Evolutionary conservation across 2,888 invertebrate genomes (phyloP).

Genomic region (Xestia ashworthii): DNA sequence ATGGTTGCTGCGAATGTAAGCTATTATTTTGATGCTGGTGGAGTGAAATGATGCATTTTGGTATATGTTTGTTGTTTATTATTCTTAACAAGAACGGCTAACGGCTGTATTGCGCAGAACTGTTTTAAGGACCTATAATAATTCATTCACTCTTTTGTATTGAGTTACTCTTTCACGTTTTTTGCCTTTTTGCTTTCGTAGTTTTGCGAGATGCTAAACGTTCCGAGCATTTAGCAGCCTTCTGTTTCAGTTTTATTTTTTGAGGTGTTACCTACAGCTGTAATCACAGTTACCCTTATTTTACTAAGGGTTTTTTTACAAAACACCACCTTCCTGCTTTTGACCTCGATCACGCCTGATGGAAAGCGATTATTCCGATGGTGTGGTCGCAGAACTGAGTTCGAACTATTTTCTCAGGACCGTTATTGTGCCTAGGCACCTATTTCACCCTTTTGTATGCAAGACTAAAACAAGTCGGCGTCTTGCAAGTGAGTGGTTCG

Average conservation of each 20-base stretch:
- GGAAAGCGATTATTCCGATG: neutral
- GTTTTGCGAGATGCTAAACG: neutral
- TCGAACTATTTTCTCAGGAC: neutral
- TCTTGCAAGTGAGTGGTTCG: neutral
- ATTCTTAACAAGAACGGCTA: slow-evolving; percentile 4
- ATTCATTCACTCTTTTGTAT: slow-evolving; percentile 1
- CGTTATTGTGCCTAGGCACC: too few species aligned
- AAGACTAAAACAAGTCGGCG: neutral
- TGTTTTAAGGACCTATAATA: slow-evolving; percentile 20
- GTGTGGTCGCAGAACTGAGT: neutral
- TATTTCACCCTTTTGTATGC: neutral
- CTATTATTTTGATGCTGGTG: slow-evolving; percentile 46
- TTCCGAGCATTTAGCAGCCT: neutral
- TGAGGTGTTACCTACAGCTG: slow-evolving; percentile 1
- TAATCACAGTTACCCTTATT: slow-evolving; percentile 7
- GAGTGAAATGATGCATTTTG: slow-evolving; percentile 49
- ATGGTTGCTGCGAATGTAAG: slow-evolving; percentile 58
- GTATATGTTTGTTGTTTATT: slow-evolving; percentile 33
- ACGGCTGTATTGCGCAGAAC: slow-evolving; percentile 1
- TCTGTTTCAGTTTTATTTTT: slow-evolving; percentile 12
- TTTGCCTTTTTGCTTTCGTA: neutral
- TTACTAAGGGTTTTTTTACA: slow-evolving; percentile 7
- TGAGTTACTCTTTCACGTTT: neutral
- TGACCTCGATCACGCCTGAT: too few species aligned
- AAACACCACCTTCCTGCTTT: too few species aligned